These are phyloP conservation scores for Misgurnus anguillicaudatus DNA, from an alignment of 2,113 vertebrate genomes.

Conservation along the genomic window DNA sequence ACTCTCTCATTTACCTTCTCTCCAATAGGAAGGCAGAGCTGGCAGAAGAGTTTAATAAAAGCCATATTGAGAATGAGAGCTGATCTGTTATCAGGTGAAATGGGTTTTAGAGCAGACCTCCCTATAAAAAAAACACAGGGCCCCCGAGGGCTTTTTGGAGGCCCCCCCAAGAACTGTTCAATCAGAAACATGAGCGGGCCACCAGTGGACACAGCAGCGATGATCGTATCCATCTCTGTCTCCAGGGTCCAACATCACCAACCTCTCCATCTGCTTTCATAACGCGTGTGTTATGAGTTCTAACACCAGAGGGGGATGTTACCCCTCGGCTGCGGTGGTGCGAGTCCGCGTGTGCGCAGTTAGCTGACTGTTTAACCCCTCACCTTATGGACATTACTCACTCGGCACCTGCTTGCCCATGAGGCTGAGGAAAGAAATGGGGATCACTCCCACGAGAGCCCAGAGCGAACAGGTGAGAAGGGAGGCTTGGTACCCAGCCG, in stretches of 20 bases:
- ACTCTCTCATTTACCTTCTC: conserved; percentile 42
- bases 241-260: conserved; percentile 45
- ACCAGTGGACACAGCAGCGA: conserved; percentile 64
- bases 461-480: not conserved
- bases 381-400: conserved; percentile 56
- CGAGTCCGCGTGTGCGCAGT: conserved; percentile 16
- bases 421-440: conserved; percentile 13
- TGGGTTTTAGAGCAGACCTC: conserved; percentile 57
- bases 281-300: conserved; percentile 40
- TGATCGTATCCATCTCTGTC: conserved; percentile 68
- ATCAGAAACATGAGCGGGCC: conserved; percentile 55
- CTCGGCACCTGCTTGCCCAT: conserved; percentile 24
- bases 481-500: conserved; percentile 25
- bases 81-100: conserved; percentile 59
- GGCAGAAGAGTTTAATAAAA: conserved; percentile 51
- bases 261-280: conserved; percentile 4
- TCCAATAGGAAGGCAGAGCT: not conserved
- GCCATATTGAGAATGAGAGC: conserved; percentile 25
- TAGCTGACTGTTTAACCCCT: conserved; percentile 55
- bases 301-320: conserved; percentile 63
- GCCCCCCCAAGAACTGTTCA: conserved; percentile 26
- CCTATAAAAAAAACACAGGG: conserved; percentile 40
- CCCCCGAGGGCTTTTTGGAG: conserved; percentile 8
- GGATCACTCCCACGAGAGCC: conserved; percentile 4
- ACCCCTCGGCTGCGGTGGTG: conserved; percentile 40